Evolutionary conservation across 2,797 vertebrate genomes (phyloP), one percentile per base, ranked within the genome.

Genomic region (Alectoris magna): DNA sequence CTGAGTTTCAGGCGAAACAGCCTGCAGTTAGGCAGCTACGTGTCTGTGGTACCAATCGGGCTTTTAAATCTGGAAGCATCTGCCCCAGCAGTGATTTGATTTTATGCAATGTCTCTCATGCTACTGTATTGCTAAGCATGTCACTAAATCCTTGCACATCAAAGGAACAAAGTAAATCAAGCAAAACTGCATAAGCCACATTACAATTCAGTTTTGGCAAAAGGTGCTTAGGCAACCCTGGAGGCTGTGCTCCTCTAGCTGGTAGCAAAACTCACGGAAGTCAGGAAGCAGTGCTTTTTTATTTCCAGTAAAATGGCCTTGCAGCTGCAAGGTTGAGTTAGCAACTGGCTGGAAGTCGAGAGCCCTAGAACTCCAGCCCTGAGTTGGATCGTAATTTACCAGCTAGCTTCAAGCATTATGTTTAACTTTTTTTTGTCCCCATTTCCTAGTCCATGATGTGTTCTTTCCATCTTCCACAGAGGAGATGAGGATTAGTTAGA

Each of bases 101-200:
- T 96, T 96, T 95, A 91, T 95, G 92, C 87, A 95, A 86, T 14
- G 72, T 92, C 84, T 94, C 84, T 96, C 84, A 76, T 88, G 91
- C 91, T 92, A 81, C 70, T 0, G 44, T 91, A 88, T 89, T 88
- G 56, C 84, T 78, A 79, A 94, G 96, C 88, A 81, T 89, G 94
- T 85, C 90, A 84, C 92, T 96, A 96, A 96, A 95, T 92, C 93
- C 92, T 95, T 84, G 79, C 90, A 95, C 92, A 95, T 95, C 95
- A 96, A 95, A 96, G 94, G 93, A 95, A 84, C 46, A 49, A 89
- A 95, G 84, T 95, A 94, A 95, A 96, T 94, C 92, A 95, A 93
- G 95, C 88, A 94, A 96, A 95, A 95, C 88, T 92, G 82, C 67
- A 73, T 84, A 86, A 95, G 56, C 73, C 82, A 81, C 56, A 11